A percentile compares a stretch with the other conserved stretches of the same genome.
phyloP scores from a whole-genome alignment of 1,140 invertebrate species.

The Mya arenaria region DNA sequence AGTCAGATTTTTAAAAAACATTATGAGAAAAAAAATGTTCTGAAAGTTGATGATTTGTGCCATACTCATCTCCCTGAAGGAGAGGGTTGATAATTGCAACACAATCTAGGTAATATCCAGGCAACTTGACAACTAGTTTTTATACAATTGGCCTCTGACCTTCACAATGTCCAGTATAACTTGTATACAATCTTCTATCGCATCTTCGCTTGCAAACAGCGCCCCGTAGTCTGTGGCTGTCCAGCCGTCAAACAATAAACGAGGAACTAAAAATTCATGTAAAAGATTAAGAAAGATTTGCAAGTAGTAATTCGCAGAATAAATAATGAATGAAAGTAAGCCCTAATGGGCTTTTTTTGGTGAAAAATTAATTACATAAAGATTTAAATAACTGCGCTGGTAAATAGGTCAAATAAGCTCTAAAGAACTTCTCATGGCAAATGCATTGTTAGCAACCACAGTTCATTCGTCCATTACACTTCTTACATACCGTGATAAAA shows the following conservation, averaged over 20 bases:
- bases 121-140: too few species aligned
- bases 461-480: too few species aligned
- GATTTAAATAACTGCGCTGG: neutral
- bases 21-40: too few species aligned
- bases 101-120: too few species aligned
- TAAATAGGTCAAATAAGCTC: too few species aligned
- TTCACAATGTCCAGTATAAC: constrained; percentile 71
- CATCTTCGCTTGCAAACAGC: constrained; percentile 85
- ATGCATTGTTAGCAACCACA: neutral
- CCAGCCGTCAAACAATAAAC: constrained; percentile 94
- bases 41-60: too few species aligned
- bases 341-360: neutral
- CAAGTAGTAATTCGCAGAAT: neutral
- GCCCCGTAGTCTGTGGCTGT: constrained; percentile 85
- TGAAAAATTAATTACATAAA: neutral
- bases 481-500: too few species aligned
- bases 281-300: neutral
- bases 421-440: neutral
- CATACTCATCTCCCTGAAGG: too few species aligned
- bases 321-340: neutral
- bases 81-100: too few species aligned
- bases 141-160: too few species aligned
- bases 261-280: constrained; percentile 85
- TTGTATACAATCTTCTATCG: constrained; percentile 78
- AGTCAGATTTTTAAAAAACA: too few species aligned